A percentile compares a stretch with the other conserved stretches of the same genome.
These are phyloP conservation scores for Chelon labrosus DNA, from an alignment of 2,797 vertebrate genomes.

Conservation along the genomic window DNA sequence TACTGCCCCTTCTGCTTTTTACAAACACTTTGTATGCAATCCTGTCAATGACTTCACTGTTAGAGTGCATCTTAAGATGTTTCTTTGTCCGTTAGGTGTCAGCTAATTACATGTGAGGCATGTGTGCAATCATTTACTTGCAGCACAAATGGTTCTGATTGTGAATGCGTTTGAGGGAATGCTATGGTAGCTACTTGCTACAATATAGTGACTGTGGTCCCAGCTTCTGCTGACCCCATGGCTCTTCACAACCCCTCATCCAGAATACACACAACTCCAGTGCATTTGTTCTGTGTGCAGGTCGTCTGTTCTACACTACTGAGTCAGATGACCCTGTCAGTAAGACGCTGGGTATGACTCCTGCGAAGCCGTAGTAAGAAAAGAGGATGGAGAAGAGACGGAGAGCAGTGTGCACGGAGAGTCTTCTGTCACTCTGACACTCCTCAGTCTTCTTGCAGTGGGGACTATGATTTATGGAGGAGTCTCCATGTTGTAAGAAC, in stretches of 20 bases:
- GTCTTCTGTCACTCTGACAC: conserved; percentile 72
- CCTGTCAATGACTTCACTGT: background rate
- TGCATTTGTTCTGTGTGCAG: conserved; percentile 30
- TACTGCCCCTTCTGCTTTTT: background rate
- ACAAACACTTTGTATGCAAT: background rate
- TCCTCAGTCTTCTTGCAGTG: conserved; percentile 69
- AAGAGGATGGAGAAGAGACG: conserved; percentile 43
- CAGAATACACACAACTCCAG: conserved; percentile 29
- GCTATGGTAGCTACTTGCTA: background rate
- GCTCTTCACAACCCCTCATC: conserved; percentile 32
- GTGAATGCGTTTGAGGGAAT: background rate
- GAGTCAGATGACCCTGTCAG: conserved; percentile 60
- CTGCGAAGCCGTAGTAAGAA: conserved; percentile 55
- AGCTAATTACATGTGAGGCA: no score
- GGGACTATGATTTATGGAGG: conserved; percentile 79
- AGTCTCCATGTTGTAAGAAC: conserved; percentile 78
- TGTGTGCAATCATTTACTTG: no score
- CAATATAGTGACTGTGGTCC: background rate
- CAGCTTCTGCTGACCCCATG: conserved; percentile 27
- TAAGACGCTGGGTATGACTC: conserved; percentile 58
- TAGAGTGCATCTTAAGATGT: no score
- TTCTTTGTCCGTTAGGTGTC: no score
- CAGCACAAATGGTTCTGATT: background rate
- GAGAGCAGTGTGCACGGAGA: conserved; percentile 57
- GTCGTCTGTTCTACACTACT: conserved; percentile 43